phyloP scores from a whole-genome alignment of 2,113 vertebrate genomes.

The cattle (Bos taurus) region DNA sequence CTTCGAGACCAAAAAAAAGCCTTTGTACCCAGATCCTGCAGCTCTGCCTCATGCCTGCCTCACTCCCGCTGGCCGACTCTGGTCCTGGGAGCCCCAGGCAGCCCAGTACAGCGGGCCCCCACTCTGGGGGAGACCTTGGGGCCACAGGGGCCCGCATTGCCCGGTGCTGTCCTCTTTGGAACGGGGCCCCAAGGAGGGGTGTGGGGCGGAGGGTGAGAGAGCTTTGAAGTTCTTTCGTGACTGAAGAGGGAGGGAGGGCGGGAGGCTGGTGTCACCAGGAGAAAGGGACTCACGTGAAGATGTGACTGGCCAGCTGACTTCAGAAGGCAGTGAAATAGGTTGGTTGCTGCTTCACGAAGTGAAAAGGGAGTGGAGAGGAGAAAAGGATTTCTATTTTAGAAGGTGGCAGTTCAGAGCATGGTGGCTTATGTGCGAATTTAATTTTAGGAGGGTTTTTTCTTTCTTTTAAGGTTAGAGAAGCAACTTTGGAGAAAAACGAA shows the following conservation, averaged over 20 bases:
- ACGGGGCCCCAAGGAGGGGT: fast-evolving
- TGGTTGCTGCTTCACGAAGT: not conserved
- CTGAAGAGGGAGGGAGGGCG: not conserved
- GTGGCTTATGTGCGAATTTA: not conserved
- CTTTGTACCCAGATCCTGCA: not conserved
- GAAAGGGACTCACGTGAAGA: not conserved
- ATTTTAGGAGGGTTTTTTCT: not conserved
- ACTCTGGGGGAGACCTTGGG: fast-evolving
- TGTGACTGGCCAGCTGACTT: not conserved
- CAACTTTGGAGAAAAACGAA: not conserved
- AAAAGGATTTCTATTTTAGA: not conserved
- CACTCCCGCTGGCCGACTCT: not conserved
- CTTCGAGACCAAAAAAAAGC: not conserved
- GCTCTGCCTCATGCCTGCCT: not conserved
- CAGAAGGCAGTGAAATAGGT: not conserved
- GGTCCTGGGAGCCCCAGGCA: not conserved
- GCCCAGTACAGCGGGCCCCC: fast-evolving
- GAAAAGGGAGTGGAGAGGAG: not conserved
- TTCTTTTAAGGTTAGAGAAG: not conserved
- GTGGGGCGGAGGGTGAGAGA: not conserved
- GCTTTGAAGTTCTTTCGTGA: not conserved
- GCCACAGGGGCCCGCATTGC: fast-evolving
- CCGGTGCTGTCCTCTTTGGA: not conserved
- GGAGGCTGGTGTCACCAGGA: not conserved
- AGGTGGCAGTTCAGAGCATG: not conserved